Base-by-base conservation (phyloP, 2,888 invertebrate species). In the Cynaeus angustus region DNA sequence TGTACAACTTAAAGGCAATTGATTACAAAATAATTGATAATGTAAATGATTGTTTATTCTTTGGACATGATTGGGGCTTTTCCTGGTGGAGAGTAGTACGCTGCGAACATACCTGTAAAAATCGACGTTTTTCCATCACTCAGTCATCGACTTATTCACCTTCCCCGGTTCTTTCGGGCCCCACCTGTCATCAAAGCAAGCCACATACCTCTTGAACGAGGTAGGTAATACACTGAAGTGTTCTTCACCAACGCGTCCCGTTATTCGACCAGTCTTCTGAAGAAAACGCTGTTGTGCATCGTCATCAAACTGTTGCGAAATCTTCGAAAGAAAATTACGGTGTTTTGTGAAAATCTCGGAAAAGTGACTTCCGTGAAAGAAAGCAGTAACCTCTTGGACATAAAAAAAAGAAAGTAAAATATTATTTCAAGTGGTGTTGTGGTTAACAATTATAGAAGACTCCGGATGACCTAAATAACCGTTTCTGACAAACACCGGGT, bases 241-340 rank as follows among this genome's bases (percentile, higher is more conserved):
- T 71, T 69, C 72, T 71, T 72, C 72, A 66, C 71, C 72, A 65
- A 72, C 72, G 68, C 74, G 76, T 78, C 68, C 78, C 78, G 78
- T 78, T 78, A 78, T 67, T 74, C 75, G 75, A 72, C 77, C 78
- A 78, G 74, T 76, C 74, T 72, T 72, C 68, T 62, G 70, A 75
- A 75, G 76, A 74, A 73, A 72, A 58, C 48, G 62, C 16, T 30
- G 33, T 26, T 66, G 72, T 59, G 69, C 70, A 37, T 68, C 73
- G 66, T 72, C 69, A 73, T 72, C 71, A 52, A 53, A 41, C 38
- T 64, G 50, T 38, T 61, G 48, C 53, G 10, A 52, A 64, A 41
- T 10, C 26, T 37, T 38, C 30, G 2, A n/a, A 26, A 16, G 3
- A 37, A 48, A 62, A 38, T 16, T 33, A 12, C 8, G 8, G 9